Conservation (phyloP, 2,888 invertebrate species). For the Hipparchia semele region DNA sequence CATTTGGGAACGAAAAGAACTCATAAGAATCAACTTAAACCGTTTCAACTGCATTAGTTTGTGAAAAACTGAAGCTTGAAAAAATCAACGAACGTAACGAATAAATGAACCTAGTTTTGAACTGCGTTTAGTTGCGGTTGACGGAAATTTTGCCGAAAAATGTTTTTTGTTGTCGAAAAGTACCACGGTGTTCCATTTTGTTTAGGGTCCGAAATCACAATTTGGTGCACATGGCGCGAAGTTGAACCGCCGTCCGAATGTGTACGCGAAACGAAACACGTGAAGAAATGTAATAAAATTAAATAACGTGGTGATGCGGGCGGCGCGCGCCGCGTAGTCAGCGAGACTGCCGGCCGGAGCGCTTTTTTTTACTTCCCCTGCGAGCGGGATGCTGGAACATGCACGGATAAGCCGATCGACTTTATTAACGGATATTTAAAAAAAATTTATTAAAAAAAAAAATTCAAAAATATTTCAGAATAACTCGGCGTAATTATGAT, state of each 20-base stretch:
- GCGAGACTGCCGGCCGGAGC: constrained; percentile 65
- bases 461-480: too few relatives aligned
- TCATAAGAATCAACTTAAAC: constrained; percentile 65
- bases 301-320: constrained; percentile 74
- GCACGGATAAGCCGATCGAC: constrained; percentile 43
- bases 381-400: constrained; percentile 69
- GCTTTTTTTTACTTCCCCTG: constrained; percentile 72
- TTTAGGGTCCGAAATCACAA: constrained; percentile 75
- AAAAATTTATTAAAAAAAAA: not conserved
- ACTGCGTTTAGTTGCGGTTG: constrained; percentile 77
- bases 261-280: constrained; percentile 82
- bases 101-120: constrained; percentile 70
- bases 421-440: constrained; percentile 44
- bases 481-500: too few relatives aligned
- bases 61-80: constrained; percentile 45
- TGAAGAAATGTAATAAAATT: constrained; percentile 68
- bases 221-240: constrained; percentile 73
- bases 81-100: constrained; percentile 43
- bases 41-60: constrained; percentile 63
- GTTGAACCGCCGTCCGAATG: constrained; percentile 74
- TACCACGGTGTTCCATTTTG: constrained; percentile 64
- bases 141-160: constrained; percentile 59
- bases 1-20: constrained; percentile 61
- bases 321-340: constrained; percentile 74
- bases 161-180: constrained; percentile 63